phyloP scores from a whole-genome alignment of 2,797 vertebrate genomes.

The Takifugu ocellatus region DNA sequence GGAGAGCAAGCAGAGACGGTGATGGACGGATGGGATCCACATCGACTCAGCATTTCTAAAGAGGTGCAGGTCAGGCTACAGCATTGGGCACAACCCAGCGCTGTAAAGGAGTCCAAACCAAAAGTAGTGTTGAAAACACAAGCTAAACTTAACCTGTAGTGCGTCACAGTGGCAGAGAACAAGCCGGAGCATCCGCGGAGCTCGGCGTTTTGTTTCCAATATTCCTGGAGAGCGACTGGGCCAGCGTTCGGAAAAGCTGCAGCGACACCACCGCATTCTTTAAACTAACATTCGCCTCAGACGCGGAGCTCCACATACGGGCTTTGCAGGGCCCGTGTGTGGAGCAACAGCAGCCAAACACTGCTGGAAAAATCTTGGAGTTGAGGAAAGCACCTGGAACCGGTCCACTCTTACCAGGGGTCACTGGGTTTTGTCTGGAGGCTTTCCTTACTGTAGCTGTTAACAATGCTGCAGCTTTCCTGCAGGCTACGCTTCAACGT shows the following conservation, averaged over 20 bases:
- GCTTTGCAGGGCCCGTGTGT: conserved; percentile 41
- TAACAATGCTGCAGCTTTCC: conserved; percentile 71
- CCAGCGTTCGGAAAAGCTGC: conserved; percentile 33
- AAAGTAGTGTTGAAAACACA: neutral
- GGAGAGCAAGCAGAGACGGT: too few relatives aligned
- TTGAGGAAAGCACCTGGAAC: conserved; percentile 80
- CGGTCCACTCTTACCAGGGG: conserved; percentile 75
- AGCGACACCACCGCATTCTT: conserved; percentile 37
- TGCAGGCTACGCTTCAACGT: conserved; percentile 45
- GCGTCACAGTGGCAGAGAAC: neutral
- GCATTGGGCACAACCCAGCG: too few relatives aligned
- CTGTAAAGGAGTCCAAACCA: neutral
- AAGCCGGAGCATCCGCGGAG: conserved; percentile 5
- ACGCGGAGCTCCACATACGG: conserved; percentile 54
- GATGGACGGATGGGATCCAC: too few relatives aligned
- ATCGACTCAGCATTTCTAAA: too few relatives aligned
- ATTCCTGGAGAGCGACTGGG: conserved; percentile 4
- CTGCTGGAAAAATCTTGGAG: conserved; percentile 66
- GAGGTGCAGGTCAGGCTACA: too few relatives aligned
- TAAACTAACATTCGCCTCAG: conserved; percentile 58
- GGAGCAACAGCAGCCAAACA: conserved; percentile 53
- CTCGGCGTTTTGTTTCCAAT: conserved; percentile 7
- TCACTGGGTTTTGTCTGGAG: conserved; percentile 81
- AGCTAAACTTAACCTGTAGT: neutral
- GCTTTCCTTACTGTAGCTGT: conserved; percentile 74